Percentiles rank a stretch among this genome's conserved stretches.
These are phyloP conservation scores for Lithosia quadra DNA, from an alignment of 2,888 invertebrate genomes.

Conservation along the genomic window DNA sequence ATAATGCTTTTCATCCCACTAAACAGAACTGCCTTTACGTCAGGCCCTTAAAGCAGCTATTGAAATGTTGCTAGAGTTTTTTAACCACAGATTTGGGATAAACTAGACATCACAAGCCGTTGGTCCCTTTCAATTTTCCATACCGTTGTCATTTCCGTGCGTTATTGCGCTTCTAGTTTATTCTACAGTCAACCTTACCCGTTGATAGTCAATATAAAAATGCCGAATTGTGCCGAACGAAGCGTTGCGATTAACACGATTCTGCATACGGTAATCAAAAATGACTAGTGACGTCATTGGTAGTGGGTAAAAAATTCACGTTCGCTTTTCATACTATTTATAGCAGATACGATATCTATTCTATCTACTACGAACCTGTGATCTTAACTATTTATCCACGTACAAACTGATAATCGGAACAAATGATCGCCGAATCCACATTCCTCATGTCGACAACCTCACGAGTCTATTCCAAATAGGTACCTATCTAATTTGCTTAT, in stretches of 20 bases:
- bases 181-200: too few species aligned
- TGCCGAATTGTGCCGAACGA: neutral
- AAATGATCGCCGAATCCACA: neutral
- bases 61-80: too few species aligned
- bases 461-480: neutral
- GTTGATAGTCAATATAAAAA: too few species aligned
- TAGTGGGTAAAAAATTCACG: neutral
- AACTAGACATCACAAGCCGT: too few species aligned
- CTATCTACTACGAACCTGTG: conserved; percentile 12
- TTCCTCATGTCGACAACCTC: neutral
- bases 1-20: too few species aligned
- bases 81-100: too few species aligned
- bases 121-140: too few species aligned
- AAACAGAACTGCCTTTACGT: too few species aligned
- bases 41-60: too few species aligned
- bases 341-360: neutral
- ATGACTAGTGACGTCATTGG: neutral
- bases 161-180: too few species aligned
- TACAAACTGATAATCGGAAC: neutral
- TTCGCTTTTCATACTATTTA: conserved; percentile 1
- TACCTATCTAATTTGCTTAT: conserved; percentile 15
- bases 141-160: too few species aligned
- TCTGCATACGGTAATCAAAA: neutral
- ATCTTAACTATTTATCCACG: neutral
- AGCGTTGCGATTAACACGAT: neutral